A percentile compares a stretch with the other conserved stretches of the same genome.
phyloP scores from a whole-genome alignment of 2,888 invertebrate genomes.

The Oscheius myriophilus region DNA sequence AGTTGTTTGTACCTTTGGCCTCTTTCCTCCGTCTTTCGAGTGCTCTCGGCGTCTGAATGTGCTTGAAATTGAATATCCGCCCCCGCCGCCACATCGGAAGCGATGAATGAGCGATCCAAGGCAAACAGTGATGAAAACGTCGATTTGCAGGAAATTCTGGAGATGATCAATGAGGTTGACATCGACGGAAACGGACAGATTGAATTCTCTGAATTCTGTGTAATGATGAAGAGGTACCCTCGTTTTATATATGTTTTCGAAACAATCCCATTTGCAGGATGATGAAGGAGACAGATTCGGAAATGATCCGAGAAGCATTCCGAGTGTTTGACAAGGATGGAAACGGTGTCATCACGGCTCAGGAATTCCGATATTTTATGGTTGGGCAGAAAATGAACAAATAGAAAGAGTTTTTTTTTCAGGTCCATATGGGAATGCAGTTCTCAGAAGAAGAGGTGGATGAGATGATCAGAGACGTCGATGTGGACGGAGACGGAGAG shows the following conservation, averaged over 20 bases:
- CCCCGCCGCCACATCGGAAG: no score
- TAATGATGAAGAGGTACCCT: conserved; percentile 67
- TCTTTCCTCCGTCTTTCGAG: no score
- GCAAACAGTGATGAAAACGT: background rate
- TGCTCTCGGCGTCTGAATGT: no score
- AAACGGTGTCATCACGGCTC: conserved; percentile 68
- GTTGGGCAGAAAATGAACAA: no score
- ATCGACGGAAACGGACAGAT: conserved; percentile 69
- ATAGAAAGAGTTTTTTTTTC: no score
- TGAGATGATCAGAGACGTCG: conserved; percentile 67
- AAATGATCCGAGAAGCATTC: conserved; percentile 71
- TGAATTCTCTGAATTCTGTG: conserved; percentile 70
- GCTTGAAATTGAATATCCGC: no score
- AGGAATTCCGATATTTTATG: conserved; percentile 68
- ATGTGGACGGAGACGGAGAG: conserved; percentile 56
- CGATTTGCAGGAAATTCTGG: conserved; percentile 65
- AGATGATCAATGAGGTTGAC: conserved; percentile 71
- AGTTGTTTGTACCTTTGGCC: no score
- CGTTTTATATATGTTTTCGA: background rate
- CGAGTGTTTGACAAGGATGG: conserved; percentile 69
- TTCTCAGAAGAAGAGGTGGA: conserved; percentile 70
- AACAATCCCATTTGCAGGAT: conserved; percentile 12
- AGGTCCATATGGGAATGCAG: conserved; percentile 70
- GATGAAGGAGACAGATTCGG: conserved; percentile 59
- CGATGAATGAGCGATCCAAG: background rate